These are phyloP conservation scores for Diploptera punctata DNA, from an alignment of 2,888 invertebrate genomes.

Conservation along the genomic window DNA sequence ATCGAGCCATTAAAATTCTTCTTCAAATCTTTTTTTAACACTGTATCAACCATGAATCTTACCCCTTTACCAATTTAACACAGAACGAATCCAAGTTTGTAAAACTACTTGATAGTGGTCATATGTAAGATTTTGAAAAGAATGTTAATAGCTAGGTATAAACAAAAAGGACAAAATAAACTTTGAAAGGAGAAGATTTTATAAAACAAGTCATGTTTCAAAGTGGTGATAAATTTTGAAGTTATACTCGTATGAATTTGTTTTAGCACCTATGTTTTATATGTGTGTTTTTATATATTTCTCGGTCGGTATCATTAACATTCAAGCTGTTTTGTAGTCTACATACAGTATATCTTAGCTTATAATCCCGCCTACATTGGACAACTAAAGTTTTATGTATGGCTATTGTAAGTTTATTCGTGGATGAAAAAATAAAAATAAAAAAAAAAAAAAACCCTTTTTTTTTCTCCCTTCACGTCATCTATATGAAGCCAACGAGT, in stretches of 20 bases:
- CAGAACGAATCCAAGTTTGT: no score
- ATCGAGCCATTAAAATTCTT: slow-evolving; percentile 24
- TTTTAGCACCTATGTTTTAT: slow-evolving; percentile 8
- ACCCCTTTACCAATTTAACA: no score
- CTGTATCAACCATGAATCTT: no score
- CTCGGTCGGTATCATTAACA: slow-evolving; percentile 5
- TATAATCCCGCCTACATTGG: slow-evolving; percentile 25
- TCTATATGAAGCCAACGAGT: slow-evolving; percentile 23
- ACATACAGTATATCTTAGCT: slow-evolving; percentile 25
- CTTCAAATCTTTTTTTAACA: slow-evolving; percentile 2
- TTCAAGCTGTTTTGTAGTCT: slow-evolving; percentile 7
- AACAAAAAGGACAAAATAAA: no score
- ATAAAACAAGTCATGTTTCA: slow-evolving; percentile 5
- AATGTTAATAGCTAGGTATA: slow-evolving; percentile 10
- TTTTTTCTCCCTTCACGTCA: slow-evolving; percentile 23
- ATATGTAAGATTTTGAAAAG: not conserved
- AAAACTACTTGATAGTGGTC: not conserved
- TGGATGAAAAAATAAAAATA: slow-evolving; percentile 1
- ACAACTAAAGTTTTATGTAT: slow-evolving; percentile 18
- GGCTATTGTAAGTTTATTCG: slow-evolving; percentile 19
- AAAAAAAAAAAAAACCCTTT: slow-evolving; percentile 14
- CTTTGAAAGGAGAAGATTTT: no score
- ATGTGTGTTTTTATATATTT: not conserved
- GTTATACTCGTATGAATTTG: slow-evolving; percentile 1
- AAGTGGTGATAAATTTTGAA: slow-evolving; percentile 1